Conservation (phyloP, 1,140 invertebrate species). For the Cydia splendana region DNA sequence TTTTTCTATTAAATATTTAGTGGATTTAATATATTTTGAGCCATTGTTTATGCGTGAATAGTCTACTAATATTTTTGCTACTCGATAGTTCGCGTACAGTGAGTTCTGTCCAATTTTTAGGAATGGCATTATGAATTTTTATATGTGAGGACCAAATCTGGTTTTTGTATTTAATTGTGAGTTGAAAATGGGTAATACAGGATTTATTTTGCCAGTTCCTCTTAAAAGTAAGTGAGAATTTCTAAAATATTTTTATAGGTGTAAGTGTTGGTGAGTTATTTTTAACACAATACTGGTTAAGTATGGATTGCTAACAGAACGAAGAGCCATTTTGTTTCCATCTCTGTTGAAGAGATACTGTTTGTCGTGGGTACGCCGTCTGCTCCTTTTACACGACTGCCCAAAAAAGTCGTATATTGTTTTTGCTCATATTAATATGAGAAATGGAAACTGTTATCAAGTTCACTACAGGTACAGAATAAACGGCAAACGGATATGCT, state of each 20-base stretch:
- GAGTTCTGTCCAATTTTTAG: constrained; percentile 69
- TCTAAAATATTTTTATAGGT: constrained; percentile 78
- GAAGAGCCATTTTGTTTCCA: constrained; percentile 20
- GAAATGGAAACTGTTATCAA: background rate
- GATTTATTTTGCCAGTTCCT: constrained; percentile 80
- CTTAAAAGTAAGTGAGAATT: constrained; percentile 78
- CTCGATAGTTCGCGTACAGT: constrained; percentile 58
- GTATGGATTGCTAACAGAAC: constrained; percentile 66
- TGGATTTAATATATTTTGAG: constrained; percentile 71
- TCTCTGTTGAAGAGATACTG: background rate
- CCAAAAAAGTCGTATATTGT: too few species aligned
- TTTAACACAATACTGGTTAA: constrained; percentile 66
- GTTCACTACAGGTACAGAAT: background rate
- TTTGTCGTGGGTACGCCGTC: background rate
- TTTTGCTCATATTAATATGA: background rate
- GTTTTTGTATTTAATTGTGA: constrained; percentile 61
- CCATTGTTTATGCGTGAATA: constrained; percentile 69
- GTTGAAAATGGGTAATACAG: constrained; percentile 63
- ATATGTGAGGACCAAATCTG: constrained; percentile 72
- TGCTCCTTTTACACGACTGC: background rate
- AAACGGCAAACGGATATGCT: background rate
- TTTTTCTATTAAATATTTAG: constrained; percentile 71
- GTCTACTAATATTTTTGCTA: constrained; percentile 77
- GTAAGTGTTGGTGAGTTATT: constrained; percentile 75
- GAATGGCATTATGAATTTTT: constrained; percentile 75